Percentiles rank a stretch among this genome's conserved stretches.
phyloP scores from a whole-genome alignment of 2,888 invertebrate genomes.

The Chesias legatella region DNA sequence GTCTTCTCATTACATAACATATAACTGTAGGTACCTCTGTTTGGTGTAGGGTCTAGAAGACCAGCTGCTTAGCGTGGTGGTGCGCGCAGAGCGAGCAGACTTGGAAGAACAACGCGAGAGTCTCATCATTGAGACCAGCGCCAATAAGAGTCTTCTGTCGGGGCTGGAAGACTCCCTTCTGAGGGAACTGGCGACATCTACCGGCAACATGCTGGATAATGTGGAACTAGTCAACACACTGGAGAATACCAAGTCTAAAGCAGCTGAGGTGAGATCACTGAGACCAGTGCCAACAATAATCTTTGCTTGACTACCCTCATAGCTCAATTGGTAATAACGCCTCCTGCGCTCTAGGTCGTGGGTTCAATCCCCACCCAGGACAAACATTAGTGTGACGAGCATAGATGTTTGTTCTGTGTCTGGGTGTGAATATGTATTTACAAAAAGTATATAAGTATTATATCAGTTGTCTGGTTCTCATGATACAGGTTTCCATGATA shows the following conservation, averaged over 20 bases:
- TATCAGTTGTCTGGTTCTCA: too few species aligned
- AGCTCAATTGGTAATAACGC: too few species aligned
- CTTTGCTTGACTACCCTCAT: background rate
- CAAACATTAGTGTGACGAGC: too few species aligned
- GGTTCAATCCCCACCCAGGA: too few species aligned
- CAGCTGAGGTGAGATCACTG: conserved; percentile 83
- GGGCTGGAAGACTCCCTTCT: conserved; percentile 92
- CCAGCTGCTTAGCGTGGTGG: conserved; percentile 93
- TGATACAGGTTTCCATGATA: too few species aligned
- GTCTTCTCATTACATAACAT: background rate
- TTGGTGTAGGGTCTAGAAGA: conserved; percentile 88
- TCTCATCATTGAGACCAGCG: conserved; percentile 90
- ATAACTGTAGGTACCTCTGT: background rate
- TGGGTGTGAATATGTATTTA: too few species aligned
- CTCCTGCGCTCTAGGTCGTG: too few species aligned
- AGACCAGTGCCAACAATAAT: background rate
- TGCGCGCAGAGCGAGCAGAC: conserved; percentile 91
- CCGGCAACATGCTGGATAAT: conserved; percentile 96
- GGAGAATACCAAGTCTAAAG: conserved; percentile 94
- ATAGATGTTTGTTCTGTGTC: too few species aligned
- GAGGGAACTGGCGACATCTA: conserved; percentile 90
- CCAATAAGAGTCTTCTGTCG: conserved; percentile 90
- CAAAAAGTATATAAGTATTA: too few species aligned
- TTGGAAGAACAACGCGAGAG: conserved; percentile 92
- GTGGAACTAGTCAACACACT: conserved; percentile 91